Percentiles rank a stretch among this genome's conserved stretches.
Evolutionary conservation across 2,113 vertebrate species (phyloP).

Genomic region (Sporophila hypoxantha): DNA sequence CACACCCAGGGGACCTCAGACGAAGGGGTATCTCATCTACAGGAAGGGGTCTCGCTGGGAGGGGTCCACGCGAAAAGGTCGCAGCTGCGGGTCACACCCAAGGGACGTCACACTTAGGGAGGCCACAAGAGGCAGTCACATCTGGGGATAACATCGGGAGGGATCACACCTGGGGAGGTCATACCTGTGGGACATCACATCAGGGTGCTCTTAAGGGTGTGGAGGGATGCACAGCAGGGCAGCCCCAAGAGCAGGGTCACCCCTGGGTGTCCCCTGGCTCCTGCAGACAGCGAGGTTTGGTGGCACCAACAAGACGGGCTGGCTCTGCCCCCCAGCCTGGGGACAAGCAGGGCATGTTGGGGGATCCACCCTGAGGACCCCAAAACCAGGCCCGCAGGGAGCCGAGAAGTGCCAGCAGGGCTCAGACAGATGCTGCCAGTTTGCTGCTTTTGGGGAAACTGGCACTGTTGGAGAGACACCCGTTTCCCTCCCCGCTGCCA

Average conservation of each 20-base stretch:
- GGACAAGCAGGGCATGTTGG: no score
- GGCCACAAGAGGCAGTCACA: no score
- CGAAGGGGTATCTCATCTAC: background rate
- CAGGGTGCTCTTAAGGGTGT: no score
- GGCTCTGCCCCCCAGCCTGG: background rate
- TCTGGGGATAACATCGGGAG: background rate
- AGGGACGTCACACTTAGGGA: no score
- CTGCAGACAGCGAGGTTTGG: background rate
- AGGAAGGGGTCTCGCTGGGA: background rate
- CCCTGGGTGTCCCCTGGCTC: background rate
- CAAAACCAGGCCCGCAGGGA: background rate
- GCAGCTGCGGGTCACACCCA: background rate
- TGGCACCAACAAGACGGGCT: background rate
- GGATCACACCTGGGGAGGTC: background rate
- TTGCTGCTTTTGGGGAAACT: no score
- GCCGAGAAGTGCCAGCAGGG: background rate
- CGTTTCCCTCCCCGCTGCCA: no score
- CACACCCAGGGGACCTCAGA: background rate
- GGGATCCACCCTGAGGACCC: background rate
- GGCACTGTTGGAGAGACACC: no score
- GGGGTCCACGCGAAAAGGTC: background rate
- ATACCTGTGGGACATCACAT: background rate
- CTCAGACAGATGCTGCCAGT: background rate
- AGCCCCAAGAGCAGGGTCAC: background rate
- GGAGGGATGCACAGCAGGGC: background rate